Evolutionary conservation across 2,113 vertebrate species (phyloP).

Genomic region (Anarhynchus alexandrinus): DNA sequence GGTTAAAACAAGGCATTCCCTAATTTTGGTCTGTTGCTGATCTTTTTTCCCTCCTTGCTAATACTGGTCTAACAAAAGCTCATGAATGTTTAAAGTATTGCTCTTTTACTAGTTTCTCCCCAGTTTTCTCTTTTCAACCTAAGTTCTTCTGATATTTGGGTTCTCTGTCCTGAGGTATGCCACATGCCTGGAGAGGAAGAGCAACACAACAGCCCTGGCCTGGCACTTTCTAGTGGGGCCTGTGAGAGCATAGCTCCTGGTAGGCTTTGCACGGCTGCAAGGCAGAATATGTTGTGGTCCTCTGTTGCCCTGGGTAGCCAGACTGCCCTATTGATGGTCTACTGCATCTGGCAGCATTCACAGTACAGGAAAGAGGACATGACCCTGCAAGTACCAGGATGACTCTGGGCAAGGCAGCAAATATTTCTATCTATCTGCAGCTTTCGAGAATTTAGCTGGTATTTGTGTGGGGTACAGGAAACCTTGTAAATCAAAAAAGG

Average conservation of each 20-base stretch:
- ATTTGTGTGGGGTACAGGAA: not conserved
- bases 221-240: rapidly evolving
- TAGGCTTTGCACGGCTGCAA: not conserved
- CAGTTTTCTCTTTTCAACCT: not conserved
- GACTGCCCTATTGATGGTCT: not conserved
- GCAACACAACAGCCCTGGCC: not conserved
- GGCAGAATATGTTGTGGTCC: too few species aligned
- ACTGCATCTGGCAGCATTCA: not conserved
- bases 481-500: not conserved
- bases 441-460: not conserved
- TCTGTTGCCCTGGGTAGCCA: not conserved
- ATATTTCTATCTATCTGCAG: not conserved
- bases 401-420: not conserved
- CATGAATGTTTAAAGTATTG: not conserved
- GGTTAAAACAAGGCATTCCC: not conserved
- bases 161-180: not conserved
- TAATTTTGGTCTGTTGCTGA: not conserved
- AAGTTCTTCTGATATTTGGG: not conserved
- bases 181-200: not conserved
- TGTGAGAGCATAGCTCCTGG: not conserved
- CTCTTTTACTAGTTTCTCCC: not conserved
- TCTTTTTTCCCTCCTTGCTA: not conserved
- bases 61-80: not conserved
- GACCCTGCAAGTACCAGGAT: not conserved
- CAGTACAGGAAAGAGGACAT: not conserved